Evolutionary conservation across 2,797 vertebrate genomes (phyloP), one percentile per base, ranked within the genome.

Genomic region (Danio albolineatus): DNA sequence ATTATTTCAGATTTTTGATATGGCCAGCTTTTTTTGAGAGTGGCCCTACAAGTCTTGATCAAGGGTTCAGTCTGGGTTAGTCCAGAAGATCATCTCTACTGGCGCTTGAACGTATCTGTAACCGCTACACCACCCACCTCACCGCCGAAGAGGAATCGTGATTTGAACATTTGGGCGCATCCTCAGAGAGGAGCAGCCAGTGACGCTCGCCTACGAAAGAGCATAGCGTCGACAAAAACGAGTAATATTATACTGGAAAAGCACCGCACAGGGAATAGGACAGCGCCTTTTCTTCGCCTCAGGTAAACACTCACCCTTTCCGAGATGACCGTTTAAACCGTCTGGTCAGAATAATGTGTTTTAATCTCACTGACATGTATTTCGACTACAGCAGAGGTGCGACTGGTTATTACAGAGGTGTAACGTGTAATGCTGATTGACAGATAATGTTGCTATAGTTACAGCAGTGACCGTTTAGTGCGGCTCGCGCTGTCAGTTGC

Each of bases 241-340:
- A 13, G 51, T 36, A 10, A 41, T 71, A 56, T 67, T 74, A 46
- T 72, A 69, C 46, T 76, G 69, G 74, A 83, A 75, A 73, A 70
- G 38, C 57, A 51, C 21, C 38, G 9, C 46, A 62, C 49, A 53
- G 41, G 65, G 51, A 51, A 74, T 56, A 54, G 60, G 28, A 72
- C 60, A 60, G 65, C 67, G 60, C 60, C 54, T 44, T 51, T 59
- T 49, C 64, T 21, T 51, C 54, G 43, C 49, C 21, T 48, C 65
- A 83, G 78, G 77, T 83, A 83, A 76, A 76, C 56, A 72, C 74
- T 36, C 41, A 57, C 53, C 10, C 3, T 57, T 16, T 46, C 41
- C 36, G 19, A 7, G 17, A 4, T 44, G n/a, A 2, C 8, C 53
- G 6, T 73, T 60, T 60, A 48, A 72, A 14, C 12, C 69, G 36